A percentile compares a stretch with the other conserved stretches of the same genome.
phyloP scores from a whole-genome alignment of 2,888 invertebrate genomes.

The Mimas tiliae region DNA sequence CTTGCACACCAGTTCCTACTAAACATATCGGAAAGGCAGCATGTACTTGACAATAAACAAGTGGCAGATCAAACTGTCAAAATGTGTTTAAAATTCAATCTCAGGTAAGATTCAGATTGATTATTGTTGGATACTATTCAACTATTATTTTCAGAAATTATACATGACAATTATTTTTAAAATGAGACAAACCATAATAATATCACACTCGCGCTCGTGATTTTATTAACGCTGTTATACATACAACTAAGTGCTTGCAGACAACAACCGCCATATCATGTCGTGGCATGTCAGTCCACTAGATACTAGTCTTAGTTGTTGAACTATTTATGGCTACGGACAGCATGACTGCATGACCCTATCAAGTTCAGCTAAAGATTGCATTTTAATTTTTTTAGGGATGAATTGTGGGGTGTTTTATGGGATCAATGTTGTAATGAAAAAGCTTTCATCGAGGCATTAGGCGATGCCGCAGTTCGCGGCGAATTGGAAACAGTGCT shows the following conservation, averaged over 20 bases:
- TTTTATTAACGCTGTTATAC: no score
- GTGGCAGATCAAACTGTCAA: conserved; percentile 69
- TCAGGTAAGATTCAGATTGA: conserved; percentile 53
- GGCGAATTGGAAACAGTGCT: conserved; percentile 83
- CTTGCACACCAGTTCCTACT: conserved; percentile 59
- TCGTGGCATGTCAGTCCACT: no score
- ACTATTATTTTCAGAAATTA: background rate
- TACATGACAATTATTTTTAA: no score
- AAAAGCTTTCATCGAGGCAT: conserved; percentile 85
- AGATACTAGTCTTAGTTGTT: no score
- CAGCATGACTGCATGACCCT: no score
- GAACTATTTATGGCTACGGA: no score
- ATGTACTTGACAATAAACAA: conserved; percentile 62
- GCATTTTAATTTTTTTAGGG: conserved; percentile 48
- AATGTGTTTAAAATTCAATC: conserved; percentile 67
- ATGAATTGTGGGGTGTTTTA: conserved; percentile 69
- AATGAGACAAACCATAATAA: no score
- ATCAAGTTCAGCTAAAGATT: no score
- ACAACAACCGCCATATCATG: no score
- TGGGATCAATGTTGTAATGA: conserved; percentile 80
- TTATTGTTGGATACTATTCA: conserved; percentile 19
- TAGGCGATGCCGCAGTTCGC: conserved; percentile 88
- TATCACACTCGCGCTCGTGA: no score
- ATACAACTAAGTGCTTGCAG: no score
- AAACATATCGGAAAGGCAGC: conserved; percentile 64